These are phyloP conservation scores for Notiomystis cincta DNA, from an alignment of 2,113 vertebrate genomes.

Conservation along the genomic window DNA sequence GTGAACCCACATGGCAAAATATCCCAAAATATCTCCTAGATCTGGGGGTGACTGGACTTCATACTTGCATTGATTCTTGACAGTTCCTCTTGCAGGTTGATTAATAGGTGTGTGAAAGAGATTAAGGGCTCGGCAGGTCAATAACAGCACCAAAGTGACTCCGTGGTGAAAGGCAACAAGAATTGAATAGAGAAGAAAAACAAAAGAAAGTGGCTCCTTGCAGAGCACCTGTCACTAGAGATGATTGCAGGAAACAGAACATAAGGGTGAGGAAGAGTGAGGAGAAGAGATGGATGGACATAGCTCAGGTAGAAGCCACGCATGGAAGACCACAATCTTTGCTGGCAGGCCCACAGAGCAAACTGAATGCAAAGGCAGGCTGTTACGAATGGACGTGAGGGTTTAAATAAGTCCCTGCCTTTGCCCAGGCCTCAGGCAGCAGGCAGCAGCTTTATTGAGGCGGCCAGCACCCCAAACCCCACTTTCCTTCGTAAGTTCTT, in stretches of 20 bases:
- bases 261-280: neutral
- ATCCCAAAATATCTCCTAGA: neutral
- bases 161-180: neutral
- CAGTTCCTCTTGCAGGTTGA: neutral
- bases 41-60: neutral
- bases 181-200: neutral
- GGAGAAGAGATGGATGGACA: neutral
- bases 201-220: neutral
- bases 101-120: neutral
- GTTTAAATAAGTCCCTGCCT: too few relatives aligned
- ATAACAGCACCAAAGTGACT: neutral
- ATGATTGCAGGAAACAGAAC: neutral
- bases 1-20: neutral
- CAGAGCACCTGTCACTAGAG: neutral
- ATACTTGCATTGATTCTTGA: neutral
- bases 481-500: too few relatives aligned
- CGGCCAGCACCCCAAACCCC: too few relatives aligned
- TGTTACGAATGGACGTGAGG: too few relatives aligned
- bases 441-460: too few relatives aligned
- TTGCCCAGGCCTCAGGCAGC: too few relatives aligned
- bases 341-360: neutral
- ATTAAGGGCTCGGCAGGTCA: neutral
- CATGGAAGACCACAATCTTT: neutral
- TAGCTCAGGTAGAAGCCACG: neutral
- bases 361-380: neutral